A percentile compares a stretch with the other conserved stretches of the same genome.
Evolutionary conservation across 2,113 vertebrate genomes (phyloP).

Genomic region (Cheirogaleus medius): DNA sequence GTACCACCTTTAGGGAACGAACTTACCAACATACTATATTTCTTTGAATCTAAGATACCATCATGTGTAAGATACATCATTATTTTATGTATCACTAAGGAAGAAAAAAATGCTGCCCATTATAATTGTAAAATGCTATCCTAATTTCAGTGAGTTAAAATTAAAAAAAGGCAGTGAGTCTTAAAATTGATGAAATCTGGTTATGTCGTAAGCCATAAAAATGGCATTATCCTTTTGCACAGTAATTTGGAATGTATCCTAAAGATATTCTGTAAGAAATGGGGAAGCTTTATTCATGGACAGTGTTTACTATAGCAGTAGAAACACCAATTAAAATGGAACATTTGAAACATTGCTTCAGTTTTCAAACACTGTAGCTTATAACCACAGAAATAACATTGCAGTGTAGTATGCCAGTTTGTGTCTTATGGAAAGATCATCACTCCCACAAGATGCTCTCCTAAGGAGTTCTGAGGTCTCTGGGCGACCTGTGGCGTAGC

Average conservation of each 20-base stretch:
- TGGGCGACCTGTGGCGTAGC: background rate
- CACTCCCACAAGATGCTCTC: background rate
- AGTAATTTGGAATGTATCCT: background rate
- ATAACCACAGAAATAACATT: background rate
- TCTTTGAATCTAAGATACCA: background rate
- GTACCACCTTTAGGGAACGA: background rate
- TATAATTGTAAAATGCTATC: background rate
- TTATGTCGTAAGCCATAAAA: background rate
- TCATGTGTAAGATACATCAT: background rate
- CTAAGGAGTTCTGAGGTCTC: background rate
- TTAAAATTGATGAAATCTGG: background rate
- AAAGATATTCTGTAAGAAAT: background rate
- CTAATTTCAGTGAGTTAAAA: slow-evolving; percentile 20
- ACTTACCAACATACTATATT: background rate
- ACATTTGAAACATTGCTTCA: background rate
- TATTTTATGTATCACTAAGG: background rate
- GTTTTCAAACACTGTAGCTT: background rate
- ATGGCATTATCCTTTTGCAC: background rate
- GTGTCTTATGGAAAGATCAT: background rate
- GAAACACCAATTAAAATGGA: background rate
- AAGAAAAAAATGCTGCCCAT: background rate
- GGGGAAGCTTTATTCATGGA: background rate
- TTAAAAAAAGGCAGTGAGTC: background rate
- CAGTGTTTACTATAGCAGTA: background rate
- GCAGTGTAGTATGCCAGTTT: background rate